Evolutionary conservation across 1,140 invertebrate species (phyloP), one percentile per base, ranked within the genome.

Genomic region (Ephestia elutella): DNA sequence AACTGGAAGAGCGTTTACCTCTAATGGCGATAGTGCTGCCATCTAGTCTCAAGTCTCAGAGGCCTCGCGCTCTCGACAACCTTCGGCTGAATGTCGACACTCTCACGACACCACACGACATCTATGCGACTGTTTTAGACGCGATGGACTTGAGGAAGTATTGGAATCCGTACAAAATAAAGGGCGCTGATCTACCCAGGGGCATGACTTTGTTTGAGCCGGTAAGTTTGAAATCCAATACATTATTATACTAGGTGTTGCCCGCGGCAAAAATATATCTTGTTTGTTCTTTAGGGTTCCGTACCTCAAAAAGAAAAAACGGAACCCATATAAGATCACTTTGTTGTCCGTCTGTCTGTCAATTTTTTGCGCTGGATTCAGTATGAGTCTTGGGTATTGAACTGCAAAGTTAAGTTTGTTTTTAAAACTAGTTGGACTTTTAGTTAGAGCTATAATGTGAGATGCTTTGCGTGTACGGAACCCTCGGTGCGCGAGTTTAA

Each of bases 1-100:
- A 97, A 85, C 92, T 96, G 63, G 96, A 98, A 78, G 96, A 98
- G 73, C 90, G 96, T 5, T 69, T 97, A 25, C 96, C 96, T 0
- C 94, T 96, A 65, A 96, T 98, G 80, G 93, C 93, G 0, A 92
- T 97, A 56, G 35, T 56, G 8, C 19, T 56, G n/a, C 54, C 54
- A 8, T 9, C 32, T 5, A 30, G 10, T 0, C 17, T 55, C 0
- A 55, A 38, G 18, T 5, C 13, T 5, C 32, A 49, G 0, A 56
- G 77, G 7, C 71, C 74, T 0, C 13, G 59, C 2, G 70, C 68
- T n/a, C 38, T 61, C 0, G 13, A 10, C 1, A n/a, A 54, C n/a
- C 91, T 97, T 60, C 67, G 90, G 54, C 87, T 82, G 0, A 97
- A 97, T 71, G 86, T 90, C 4, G 78, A 93, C 19, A 91, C 91